These are phyloP conservation scores for Apodemus speciosus DNA, from an alignment of 2,113 vertebrate species.

Conservation along the genomic window DNA sequence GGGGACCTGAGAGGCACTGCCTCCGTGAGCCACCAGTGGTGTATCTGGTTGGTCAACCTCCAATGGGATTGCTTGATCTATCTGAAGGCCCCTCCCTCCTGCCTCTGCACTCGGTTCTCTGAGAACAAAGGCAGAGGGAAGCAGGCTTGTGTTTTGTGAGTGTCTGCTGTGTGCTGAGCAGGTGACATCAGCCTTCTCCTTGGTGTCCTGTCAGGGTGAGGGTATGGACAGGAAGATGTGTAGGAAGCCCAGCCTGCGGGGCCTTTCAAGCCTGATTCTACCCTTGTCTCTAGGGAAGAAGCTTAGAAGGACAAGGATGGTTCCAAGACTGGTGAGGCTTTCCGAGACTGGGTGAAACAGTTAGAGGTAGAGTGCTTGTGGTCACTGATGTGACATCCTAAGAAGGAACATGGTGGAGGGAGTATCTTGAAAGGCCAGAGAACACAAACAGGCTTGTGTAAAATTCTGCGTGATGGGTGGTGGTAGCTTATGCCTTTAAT, in stretches of 20 bases:
- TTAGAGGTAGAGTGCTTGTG: background rate
- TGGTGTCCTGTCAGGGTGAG: background rate
- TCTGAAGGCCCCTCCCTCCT: background rate
- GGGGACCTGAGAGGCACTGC: background rate
- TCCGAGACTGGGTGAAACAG: background rate
- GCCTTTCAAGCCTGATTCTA: background rate
- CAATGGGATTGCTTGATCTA: background rate
- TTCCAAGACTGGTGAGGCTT: background rate
- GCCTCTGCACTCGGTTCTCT: background rate
- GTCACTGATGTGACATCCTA: background rate
- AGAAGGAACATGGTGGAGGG: background rate
- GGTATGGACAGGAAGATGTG: background rate
- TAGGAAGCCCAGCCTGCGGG: background rate
- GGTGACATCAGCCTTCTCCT: accelerated
- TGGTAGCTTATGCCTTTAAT: no score
- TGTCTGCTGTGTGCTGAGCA: no score
- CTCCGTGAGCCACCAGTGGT: background rate
- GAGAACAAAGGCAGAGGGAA: background rate
- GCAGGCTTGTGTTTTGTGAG: background rate
- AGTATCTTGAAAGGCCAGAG: background rate
- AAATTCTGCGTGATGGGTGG: background rate
- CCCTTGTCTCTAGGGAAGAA: background rate
- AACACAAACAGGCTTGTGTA: background rate
- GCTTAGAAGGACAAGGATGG: background rate
- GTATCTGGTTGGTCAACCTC: accelerated